Evolutionary conservation across 2,888 invertebrate species (phyloP).

Genomic region (Atrina japonica): DNA sequence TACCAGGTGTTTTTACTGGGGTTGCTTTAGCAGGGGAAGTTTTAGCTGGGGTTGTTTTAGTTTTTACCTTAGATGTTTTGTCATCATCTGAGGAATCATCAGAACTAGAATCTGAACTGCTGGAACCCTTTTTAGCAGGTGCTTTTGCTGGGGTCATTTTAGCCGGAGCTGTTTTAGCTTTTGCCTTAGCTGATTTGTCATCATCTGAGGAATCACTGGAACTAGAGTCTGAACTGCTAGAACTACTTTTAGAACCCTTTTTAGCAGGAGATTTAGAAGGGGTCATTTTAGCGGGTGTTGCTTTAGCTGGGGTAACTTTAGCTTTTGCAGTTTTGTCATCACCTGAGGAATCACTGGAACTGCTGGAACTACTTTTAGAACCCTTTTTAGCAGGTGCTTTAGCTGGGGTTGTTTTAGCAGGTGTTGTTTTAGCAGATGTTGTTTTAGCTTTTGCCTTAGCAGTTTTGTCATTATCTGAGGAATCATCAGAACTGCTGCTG

Average conservation of each 20-base stretch:
- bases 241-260: slow-evolving; percentile 19
- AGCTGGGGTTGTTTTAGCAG: slow-evolving; percentile 28
- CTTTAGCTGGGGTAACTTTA: slow-evolving; percentile 12
- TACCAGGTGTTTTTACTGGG: slow-evolving; percentile 22
- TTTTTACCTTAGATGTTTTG: neutral
- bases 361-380: slow-evolving; percentile 10
- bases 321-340: slow-evolving; percentile 21
- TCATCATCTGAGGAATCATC: slow-evolving; percentile 35
- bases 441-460: slow-evolving; percentile 28
- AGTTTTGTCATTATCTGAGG: slow-evolving; percentile 27
- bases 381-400: neutral
- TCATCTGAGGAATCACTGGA: slow-evolving; percentile 11
- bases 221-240: slow-evolving; percentile 18
- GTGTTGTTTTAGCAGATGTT: slow-evolving; percentile 22
- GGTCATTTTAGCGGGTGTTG: slow-evolving; percentile 1
- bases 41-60: slow-evolving; percentile 21
- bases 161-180: slow-evolving; percentile 25
- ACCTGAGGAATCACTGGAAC: slow-evolving; percentile 11
- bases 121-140: slow-evolving; percentile 37
- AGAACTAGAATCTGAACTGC: slow-evolving; percentile 46
- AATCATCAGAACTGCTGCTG: slow-evolving; percentile 31
- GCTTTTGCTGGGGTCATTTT: slow-evolving; percentile 36
- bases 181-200: slow-evolving; percentile 22
- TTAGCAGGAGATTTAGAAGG: slow-evolving; percentile 25
- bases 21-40: slow-evolving; percentile 11